Evolutionary conservation across 2,113 vertebrate genomes (phyloP), one percentile per base, ranked within the genome.

Genomic region (Phalacrocorax brasilianus): DNA sequence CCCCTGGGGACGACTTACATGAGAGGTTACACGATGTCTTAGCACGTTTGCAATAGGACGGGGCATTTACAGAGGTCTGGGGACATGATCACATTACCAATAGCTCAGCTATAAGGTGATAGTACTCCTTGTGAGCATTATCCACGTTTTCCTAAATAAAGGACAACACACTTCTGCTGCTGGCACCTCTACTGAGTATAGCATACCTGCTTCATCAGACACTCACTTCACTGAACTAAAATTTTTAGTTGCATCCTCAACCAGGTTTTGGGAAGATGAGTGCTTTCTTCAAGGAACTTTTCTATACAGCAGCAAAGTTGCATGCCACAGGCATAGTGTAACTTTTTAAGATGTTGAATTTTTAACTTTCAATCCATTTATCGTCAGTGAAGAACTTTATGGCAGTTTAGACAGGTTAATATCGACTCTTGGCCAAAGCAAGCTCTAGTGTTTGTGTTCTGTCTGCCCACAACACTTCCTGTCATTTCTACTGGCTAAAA

Each of bases 381-480:
- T 12, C 5, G 1, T 49, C 52, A 67, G 2, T 55, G 42, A 92
- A 23, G 17, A 56, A 20, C 42, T 38, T 52, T 11, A 68, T 2
- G 5, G 44, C 59, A 80, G 58, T 85, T 84, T 72, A 80, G 76
- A 66, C 6, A 7, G 72, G 80, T 61, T 80, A 80, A 6, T 66
- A 72, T 5, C 0, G 0, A 87, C 68, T 79, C 68, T 45, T 23
- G 74, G 70, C 66, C 84, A 89, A 88, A 89, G 62, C 49, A 65
- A 53, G 65, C 77, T 84, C 66, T 62, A 4, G 6, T 66, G 53
- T 87, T 89, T 92, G 88, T 72, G 79, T 85, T 92, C 92, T 72
- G 70, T 84, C 80, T 97, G 86, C 86, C 86, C 91, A 89, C 80
- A 96, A 71, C 70, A 78, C 49, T 85, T 91, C 86, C 85, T 92